Base-by-base conservation (phyloP, 1,140 invertebrate species). In the Druon quercuslanigerum region DNA sequence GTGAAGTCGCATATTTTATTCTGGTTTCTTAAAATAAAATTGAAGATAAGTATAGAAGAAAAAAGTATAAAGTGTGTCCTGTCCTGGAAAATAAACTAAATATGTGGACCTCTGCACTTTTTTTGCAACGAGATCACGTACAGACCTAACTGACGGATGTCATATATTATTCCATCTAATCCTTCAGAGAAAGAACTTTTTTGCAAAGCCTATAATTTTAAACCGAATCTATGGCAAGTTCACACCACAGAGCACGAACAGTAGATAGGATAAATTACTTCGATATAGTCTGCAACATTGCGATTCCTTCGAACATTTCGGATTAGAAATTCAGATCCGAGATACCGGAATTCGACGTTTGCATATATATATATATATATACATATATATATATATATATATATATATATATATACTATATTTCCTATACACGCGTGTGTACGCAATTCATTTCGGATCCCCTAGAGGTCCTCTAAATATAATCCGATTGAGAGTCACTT, bases 261-360 rank as follows among this genome's bases (percentile, higher is more conserved):
- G 25, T 5, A 66, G 60, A 66, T 33, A 66, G 16, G 60, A 46
- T 66, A 66, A 66, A 66, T 66, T 66, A 66, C 60, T 66, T 40
- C 33, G 60, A 66, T 66, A 66, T 33, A 66, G 60, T 66, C 40
- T 66, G 60, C 60, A 66, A 40, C 60, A 66, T 66, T 66, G 40
- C 60, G 60, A 66, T 66, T 66, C 60, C 60, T 46, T 66, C 60
- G 60, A 66, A 66, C 33, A 46, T 66, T 66, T 33, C 40, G 33
- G 60, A 66, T 66, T 66, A 46, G 60, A 66, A 66, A 66, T 66
- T 66, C 60, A 66, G 60, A 66, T 66, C 60, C 46, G 25, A 66
- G 20, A 66, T 66, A 66, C 60, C 60, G 60, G 60, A 66, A 66
- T 33, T 66, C 60, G 33, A 46, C 60, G 60, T 66, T 56, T 46